These are phyloP conservation scores for Meghimatium bilineatum DNA, from an alignment of 2,888 invertebrate genomes.

Conservation along the genomic window DNA sequence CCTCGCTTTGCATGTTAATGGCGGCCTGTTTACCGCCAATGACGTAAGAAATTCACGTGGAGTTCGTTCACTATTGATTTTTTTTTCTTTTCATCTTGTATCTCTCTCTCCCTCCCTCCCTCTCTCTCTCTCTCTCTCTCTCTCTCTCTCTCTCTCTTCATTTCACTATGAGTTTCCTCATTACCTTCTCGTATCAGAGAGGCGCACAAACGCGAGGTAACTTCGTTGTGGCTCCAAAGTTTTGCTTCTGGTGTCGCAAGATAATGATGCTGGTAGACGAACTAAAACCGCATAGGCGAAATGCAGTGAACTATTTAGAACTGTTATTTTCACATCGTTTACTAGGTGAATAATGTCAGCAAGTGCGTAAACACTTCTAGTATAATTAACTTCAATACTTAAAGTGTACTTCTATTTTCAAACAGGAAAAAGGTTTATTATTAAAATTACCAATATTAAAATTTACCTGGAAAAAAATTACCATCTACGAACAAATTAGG, in stretches of 20 bases:
- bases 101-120: constrained; percentile 24
- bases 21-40: constrained; percentile 42
- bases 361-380: background rate
- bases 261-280: background rate
- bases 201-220: background rate
- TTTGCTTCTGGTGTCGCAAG: background rate
- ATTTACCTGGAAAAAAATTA: no score
- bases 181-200: background rate
- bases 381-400: background rate
- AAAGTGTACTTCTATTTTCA: background rate
- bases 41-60: constrained; percentile 54
- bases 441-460: background rate
- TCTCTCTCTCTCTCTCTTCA: background rate
- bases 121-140: constrained; percentile 24
- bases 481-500: no score
- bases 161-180: background rate
- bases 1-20: background rate
- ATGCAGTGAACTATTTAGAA: background rate
- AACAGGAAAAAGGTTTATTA: background rate
- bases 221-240: background rate
- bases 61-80: constrained; percentile 33
- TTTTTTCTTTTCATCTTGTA: constrained; percentile 22
- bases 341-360: background rate
- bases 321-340: background rate
- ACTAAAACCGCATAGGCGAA: background rate